These are phyloP conservation scores for Tuberolachnus salignus DNA, from an alignment of 2,888 invertebrate genomes.

Conservation along the genomic window DNA sequence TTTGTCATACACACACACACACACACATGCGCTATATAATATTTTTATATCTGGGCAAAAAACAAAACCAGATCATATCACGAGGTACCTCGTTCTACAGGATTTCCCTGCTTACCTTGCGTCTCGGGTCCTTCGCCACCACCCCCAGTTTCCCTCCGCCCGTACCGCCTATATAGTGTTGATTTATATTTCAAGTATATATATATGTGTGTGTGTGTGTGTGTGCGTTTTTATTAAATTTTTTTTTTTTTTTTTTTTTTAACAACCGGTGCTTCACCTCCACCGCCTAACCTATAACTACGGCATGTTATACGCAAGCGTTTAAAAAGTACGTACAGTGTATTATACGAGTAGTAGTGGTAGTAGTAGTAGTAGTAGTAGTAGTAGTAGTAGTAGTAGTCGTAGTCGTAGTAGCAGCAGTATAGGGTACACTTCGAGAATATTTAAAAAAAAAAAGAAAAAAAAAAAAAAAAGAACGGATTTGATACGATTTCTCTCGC, in stretches of 20 bases:
- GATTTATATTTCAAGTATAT: slow-evolving; percentile 34
- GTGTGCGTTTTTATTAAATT: too few relatives aligned
- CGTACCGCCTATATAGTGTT: neutral
- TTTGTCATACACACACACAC: neutral
- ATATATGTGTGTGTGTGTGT: too few relatives aligned
- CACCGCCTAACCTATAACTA: neutral
- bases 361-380: too few relatives aligned
- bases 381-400: neutral
- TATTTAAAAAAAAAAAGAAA: too few relatives aligned
- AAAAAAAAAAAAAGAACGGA: slow-evolving; percentile 54
- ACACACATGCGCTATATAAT: neutral
- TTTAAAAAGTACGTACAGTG: neutral
- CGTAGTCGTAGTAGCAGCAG: too few relatives aligned
- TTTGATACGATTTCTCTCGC: slow-evolving; percentile 53
- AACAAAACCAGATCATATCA: slow-evolving; percentile 39
- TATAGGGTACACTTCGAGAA: neutral
- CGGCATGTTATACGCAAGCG: too few relatives aligned
- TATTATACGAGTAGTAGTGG: neutral
- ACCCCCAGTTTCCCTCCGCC: neutral
- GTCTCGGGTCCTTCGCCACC: neutral
- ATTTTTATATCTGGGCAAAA: slow-evolving; percentile 17
- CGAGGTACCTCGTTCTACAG: slow-evolving; percentile 20
- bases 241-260: neutral
- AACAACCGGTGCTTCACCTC: slow-evolving; percentile 27
- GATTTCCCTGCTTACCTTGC: neutral